phyloP scores from a whole-genome alignment of 2,113 vertebrate species.

The Antennarius striatus region DNA sequence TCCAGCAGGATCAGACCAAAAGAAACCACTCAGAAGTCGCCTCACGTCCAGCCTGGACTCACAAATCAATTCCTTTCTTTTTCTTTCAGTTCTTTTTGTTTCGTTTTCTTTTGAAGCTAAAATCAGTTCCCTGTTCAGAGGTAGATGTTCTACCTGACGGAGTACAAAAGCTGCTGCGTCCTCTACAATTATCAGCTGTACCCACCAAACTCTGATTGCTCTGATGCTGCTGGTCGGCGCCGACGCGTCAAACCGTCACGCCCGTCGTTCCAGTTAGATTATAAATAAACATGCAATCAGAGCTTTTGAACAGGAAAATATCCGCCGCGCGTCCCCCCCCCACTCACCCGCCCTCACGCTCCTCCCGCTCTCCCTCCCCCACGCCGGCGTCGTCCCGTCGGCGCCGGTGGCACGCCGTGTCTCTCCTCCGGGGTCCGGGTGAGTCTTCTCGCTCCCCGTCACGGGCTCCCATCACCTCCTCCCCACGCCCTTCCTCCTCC shows the following conservation, averaged over 20 bases:
- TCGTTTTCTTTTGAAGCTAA: too few relatives aligned
- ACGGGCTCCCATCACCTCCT: conserved; percentile 50
- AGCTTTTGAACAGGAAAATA: too few relatives aligned
- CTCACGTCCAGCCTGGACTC: background rate
- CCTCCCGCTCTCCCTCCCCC: conserved; percentile 61
- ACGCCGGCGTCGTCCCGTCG: conserved; percentile 23
- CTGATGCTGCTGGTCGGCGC: too few relatives aligned
- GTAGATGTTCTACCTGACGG: background rate
- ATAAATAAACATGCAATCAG: too few relatives aligned
- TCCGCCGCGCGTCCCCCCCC: background rate
- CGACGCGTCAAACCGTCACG: too few relatives aligned
- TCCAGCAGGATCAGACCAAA: background rate
- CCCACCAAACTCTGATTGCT: too few relatives aligned
- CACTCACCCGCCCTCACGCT: conserved; percentile 10
- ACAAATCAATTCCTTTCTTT: conserved; percentile 42
- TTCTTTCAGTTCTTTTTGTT: conserved; percentile 5
- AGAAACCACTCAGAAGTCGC: background rate
- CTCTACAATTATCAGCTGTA: too few relatives aligned
- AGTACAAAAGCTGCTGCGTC: too few relatives aligned
- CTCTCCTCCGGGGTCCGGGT: conserved; percentile 35
- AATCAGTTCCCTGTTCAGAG: background rate
- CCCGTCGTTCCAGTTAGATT: too few relatives aligned
- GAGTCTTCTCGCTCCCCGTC: conserved; percentile 41
- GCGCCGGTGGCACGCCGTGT: background rate
- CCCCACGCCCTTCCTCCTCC: conserved; percentile 25